Evolutionary conservation across 2,797 vertebrate species (phyloP), one percentile per base, ranked within the genome.

Genomic region (Caiman crocodilus): DNA sequence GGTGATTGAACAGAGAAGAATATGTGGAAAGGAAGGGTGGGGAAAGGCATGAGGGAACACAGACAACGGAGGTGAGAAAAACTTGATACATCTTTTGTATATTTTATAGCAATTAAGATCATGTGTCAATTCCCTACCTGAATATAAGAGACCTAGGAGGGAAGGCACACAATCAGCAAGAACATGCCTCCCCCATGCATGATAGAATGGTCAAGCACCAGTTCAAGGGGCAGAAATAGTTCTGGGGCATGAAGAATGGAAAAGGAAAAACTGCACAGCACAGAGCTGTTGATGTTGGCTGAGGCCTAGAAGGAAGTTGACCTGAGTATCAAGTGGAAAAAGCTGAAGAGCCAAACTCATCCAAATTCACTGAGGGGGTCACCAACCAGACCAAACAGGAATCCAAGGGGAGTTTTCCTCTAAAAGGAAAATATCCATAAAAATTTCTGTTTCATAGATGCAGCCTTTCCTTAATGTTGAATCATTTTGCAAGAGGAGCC

Each of bases 1-100:
- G 0, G 1, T 42, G 16, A 65, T 4, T 69, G 35, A 30, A 55
- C 21, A 42, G 15, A 9, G 20, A 85, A 84, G 1, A 84, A 60
- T 12, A 10, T 2, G 80, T 79, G 89, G 25, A 56, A 2, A 30
- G 5, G 4, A 26, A 23, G 58, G 3, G 17, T 35, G 28, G 11
- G 2, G 64, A 85, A 91, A 69, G 21, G 17, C 89, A 80, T 23
- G 80, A 79, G 1, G 42, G 2, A 88, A 12, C 20, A 55, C 28
- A 20, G 30, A 88, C 35, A 92, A 92, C 3, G 6, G 17, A 25
- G 6, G 50, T 35, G 50, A 73, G 69, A 73, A 73, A 15, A 4
- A 56, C 11, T 3, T n/a, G 89, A 57, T 23, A 71, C 15, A 26
- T 14, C 42, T 14, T 82, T 80, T n/a, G 10, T 32, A 78, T 78